phyloP scores from a whole-genome alignment of 2,797 vertebrate species.

The Setipinna tenuifilis region DNA sequence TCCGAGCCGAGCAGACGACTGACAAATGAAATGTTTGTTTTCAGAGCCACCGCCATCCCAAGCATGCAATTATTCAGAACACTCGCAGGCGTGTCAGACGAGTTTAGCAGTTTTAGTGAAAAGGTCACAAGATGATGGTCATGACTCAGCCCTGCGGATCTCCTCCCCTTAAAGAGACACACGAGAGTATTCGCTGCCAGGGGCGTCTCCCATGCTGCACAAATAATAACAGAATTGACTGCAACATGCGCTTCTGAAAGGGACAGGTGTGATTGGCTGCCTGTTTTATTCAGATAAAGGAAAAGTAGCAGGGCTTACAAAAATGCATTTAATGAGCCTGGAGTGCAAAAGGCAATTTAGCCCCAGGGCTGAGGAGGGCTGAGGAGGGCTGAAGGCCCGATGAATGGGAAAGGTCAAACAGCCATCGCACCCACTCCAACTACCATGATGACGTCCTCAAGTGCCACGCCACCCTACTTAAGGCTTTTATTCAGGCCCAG shows the following conservation, averaged over 20 bases:
- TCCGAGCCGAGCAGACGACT: constrained; percentile 23
- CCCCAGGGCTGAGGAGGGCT: not conserved
- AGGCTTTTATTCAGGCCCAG: not conserved
- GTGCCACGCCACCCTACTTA: constrained; percentile 17
- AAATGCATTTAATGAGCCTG: not conserved
- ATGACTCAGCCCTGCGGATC: constrained; percentile 31
- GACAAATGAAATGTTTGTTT: constrained; percentile 43
- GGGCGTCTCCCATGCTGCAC: not conserved
- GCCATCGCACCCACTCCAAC: constrained; percentile 10
- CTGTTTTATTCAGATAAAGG: constrained; percentile 12
- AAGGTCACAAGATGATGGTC: constrained; percentile 41
- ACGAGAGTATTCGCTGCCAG: not conserved
- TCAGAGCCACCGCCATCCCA: constrained; percentile 19
- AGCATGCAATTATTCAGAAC: constrained; percentile 33
- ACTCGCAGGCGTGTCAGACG: constrained; percentile 24
- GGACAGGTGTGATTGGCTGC: not conserved
- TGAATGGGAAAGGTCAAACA: constrained; percentile 37
- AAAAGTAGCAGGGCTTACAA: not conserved
- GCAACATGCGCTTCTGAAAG: not conserved
- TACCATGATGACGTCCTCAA: not conserved
- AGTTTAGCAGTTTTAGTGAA: constrained; percentile 19
- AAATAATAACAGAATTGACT: not conserved
- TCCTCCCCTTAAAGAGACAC: constrained; percentile 13
- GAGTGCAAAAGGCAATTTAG: not conserved
- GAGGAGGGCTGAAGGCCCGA: not conserved